Base-by-base conservation (phyloP, 2,113 vertebrate genomes). In the Dascyllus trimaculatus region DNA sequence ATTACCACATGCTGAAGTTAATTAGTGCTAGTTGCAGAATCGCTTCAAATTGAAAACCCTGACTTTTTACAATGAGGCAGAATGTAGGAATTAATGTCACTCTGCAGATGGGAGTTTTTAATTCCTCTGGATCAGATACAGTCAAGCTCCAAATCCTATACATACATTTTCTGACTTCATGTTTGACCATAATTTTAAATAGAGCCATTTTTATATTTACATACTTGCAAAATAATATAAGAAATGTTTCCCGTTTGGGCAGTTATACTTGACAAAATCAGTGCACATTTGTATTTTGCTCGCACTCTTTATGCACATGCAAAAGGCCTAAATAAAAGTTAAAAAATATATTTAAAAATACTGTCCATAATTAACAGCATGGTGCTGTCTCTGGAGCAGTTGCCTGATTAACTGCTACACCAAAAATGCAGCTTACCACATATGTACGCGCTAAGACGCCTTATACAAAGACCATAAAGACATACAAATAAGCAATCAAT, bases 61-160 rank as follows among this genome's bases (percentile, higher is more conserved):
- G 60, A 87, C 85, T 92, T 85, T 82, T 82, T 71, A 83, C 85
- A 63, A 75, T 80, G 83, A 77, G 81, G 71, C 79, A 89, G 89
- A 95, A 93, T 91, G 73, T 65, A 46, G 90, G 92, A 94, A 93
- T 95, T 95, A 94, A 93, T 93, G 93, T 94, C 92, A 92, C 80
- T 85, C 74, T 83, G 85, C 86, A 88, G 92, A 94, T 91, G 88
- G 86, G 66, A 66, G 72, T 70, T 88, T 94, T 92, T 93, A 93
- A 93, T 92, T 92, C 88, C 88, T 87, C 84, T 84, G 80, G 72
- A 95, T 95, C 92, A 93, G 94, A 95, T 95, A 81, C 76, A 71
- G 75, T 66, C 67, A 45, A 83, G 88, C 80, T 86, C 43, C 80
- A 88, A 91, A 91, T 91, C 90, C 88, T 64, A 74, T 64, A 53